phyloP scores from a whole-genome alignment of 1,140 invertebrate genomes.

The Neelides sp. region DNA sequence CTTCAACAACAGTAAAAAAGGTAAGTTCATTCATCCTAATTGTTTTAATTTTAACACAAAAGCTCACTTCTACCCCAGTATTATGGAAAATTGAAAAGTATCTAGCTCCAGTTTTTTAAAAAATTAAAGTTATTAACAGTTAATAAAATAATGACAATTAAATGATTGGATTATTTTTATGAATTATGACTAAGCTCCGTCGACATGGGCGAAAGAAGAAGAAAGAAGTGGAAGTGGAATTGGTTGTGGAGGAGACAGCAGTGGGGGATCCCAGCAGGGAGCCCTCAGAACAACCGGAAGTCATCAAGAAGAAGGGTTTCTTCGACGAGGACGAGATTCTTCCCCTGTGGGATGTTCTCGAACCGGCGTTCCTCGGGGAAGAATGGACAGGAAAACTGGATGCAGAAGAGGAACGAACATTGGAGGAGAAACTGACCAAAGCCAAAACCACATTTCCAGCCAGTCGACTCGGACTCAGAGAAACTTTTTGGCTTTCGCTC shows the following conservation, averaged over 20 bases:
- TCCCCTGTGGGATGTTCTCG: neutral
- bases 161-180: neutral
- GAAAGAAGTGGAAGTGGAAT: neutral
- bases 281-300: neutral
- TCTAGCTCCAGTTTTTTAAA: neutral
- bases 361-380: neutral
- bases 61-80: neutral
- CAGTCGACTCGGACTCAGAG: conserved; percentile 16
- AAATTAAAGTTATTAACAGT: neutral
- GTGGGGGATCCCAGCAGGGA: neutral
- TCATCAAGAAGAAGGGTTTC: neutral
- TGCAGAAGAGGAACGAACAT: conserved; percentile 8
- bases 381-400: conserved; percentile 9
- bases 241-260: neutral
- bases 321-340: conserved; percentile 22
- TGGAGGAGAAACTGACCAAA: conserved; percentile 9
- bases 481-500: conserved; percentile 22
- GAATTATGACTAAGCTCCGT: conserved; percentile 13
- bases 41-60: conserved; percentile 2
- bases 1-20: neutral
- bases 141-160: neutral
- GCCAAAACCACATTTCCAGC: conserved; percentile 18
- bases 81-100: neutral
- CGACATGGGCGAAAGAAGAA: conserved; percentile 19
- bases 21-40: neutral